Evolutionary conservation across 2,113 vertebrate genomes (phyloP), one percentile per base, ranked within the genome.

Genomic region (Thomomys bottae): DNA sequence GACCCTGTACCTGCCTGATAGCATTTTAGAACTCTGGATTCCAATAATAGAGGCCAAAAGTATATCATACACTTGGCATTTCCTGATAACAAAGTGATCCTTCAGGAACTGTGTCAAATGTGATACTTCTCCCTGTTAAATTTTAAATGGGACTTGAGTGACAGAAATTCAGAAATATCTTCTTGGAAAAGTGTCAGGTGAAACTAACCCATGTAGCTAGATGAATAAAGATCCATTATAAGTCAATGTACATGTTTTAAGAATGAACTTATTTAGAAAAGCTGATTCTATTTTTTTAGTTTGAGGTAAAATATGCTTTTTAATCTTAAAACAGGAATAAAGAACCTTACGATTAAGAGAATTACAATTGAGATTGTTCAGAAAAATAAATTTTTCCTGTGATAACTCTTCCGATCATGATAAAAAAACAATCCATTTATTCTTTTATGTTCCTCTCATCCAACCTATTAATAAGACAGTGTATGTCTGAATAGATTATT

Each of bases 121-220:
- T 81, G 71, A 36, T 87, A 32, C 42, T 82, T 87, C 40, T 89
- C 18, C 49, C 61, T 84, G 70, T 90, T 87, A 94, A 87, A 91
- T 87, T 87, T 89, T 82, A 78, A 93, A 76, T 2, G 9, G 6
- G 34, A 71, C 71, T 59, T 1, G 2, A 42, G 11, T 85, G 66
- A 90, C 86, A 90, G 54, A 87, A 92, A 71, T 72, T 64, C 76
- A 87, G 8, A 72, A 84, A 87, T 70, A 23, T 0, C 84, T 20
- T 78, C 63, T 40, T 54, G 34, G 63, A 89, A 87, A 21, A 21
- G 73, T 76, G 45, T 87, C 34, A 72, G 72, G 26, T 73, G 18
- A 18, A 81, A 32, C 15, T 89, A 45, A 91, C 86, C 36, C 72
- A 64, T 64, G n/a, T 30, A 64, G 23, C 42, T 79, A 36, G 24